These are phyloP conservation scores for Volucella inanis DNA, from an alignment of 2,888 invertebrate genomes.

Conservation along the genomic window DNA sequence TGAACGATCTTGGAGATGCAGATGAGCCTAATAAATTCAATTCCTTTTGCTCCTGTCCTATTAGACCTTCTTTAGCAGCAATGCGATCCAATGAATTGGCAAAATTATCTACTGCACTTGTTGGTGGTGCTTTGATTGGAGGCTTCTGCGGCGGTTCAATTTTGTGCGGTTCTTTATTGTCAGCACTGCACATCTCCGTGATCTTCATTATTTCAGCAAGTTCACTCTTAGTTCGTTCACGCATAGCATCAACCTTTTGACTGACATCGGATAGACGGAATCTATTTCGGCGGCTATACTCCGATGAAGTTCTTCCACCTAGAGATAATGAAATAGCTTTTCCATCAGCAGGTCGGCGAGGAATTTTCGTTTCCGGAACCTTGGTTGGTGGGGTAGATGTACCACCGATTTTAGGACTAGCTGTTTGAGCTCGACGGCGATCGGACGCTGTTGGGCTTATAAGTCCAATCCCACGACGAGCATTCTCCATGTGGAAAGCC, in stretches of 20 bases:
- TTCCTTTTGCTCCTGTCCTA: constrained; percentile 59
- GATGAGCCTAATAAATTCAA: constrained; percentile 67
- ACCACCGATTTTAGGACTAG: constrained; percentile 76
- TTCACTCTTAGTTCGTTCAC: constrained; percentile 81
- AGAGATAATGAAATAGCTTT: constrained; percentile 44
- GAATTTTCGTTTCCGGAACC: constrained; percentile 60
- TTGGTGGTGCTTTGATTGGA: constrained; percentile 25
- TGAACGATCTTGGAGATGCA: constrained; percentile 76
- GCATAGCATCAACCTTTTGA: constrained; percentile 79
- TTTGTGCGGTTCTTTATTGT: constrained; percentile 34
- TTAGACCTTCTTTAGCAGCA: constrained; percentile 32
- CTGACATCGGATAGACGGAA: constrained; percentile 78
- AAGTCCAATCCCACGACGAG: constrained; percentile 77
- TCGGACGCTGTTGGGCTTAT: constrained; percentile 71
- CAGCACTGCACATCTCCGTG: constrained; percentile 79
- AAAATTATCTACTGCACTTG: constrained; percentile 52
- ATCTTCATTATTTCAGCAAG: constrained; percentile 82
- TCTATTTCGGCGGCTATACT: constrained; percentile 76
- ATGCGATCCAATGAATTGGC: constrained; percentile 52
- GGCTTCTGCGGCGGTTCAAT: constrained; percentile 20
- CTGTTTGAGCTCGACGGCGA: constrained; percentile 77
- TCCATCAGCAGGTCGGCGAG: constrained; percentile 53
- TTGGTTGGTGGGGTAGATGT: constrained; percentile 46
- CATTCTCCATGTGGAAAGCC: constrained; percentile 79
- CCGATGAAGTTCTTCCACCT: constrained; percentile 52